Conservation (phyloP, 2,888 invertebrate genomes). For the Allygus modestus region DNA sequence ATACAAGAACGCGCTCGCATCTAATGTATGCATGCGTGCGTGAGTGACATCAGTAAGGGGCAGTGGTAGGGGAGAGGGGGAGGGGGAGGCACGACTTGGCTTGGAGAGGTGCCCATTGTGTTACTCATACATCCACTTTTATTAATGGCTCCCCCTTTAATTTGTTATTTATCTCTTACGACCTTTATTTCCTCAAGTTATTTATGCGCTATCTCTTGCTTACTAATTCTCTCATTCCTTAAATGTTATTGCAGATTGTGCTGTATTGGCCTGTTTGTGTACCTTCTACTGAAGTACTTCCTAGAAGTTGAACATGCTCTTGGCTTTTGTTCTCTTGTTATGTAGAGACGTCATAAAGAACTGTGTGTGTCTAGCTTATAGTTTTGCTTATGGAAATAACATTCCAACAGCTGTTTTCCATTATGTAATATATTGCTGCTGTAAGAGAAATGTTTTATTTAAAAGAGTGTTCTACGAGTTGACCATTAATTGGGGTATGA, state of each 20-base stretch:
- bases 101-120: conserved; percentile 58
- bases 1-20: too few relatives aligned
- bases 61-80: not conserved
- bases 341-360: too few relatives aligned
- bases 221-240: conserved; percentile 9
- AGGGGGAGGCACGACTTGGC: not conserved
- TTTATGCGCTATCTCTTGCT: conserved; percentile 40
- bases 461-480: too few relatives aligned
- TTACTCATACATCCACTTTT: conserved; percentile 45
- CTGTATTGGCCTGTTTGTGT: not conserved
- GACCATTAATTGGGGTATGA: too few relatives aligned
- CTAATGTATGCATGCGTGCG: not conserved
- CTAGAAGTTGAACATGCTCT: too few relatives aligned
- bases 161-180: conserved; percentile 56
- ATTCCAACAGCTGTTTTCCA: too few relatives aligned
- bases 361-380: too few relatives aligned
- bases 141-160: conserved; percentile 54
- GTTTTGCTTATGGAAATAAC: too few relatives aligned
- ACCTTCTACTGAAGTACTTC: too few relatives aligned
- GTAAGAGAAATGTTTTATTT: too few relatives aligned
- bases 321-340: too few relatives aligned
- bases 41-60: conserved; percentile 16
- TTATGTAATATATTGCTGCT: too few relatives aligned
- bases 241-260: not conserved
- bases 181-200: conserved; percentile 54